Evolutionary conservation across 2,113 vertebrate genomes (phyloP).

Genomic region (Parus major): DNA sequence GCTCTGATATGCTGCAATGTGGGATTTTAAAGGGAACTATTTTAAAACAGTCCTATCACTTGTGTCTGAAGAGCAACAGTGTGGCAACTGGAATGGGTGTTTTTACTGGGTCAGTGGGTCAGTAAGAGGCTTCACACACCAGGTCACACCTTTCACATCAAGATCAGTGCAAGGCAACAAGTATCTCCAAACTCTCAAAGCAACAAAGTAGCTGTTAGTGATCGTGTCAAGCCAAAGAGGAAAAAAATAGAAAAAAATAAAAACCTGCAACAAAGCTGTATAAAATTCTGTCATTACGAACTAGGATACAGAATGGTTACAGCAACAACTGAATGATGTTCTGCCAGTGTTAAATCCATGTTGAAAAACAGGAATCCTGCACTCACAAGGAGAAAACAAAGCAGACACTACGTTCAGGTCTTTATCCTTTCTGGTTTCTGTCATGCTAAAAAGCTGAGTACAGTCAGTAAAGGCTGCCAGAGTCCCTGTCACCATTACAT

Average conservation of each 20-base stretch:
- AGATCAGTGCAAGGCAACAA: not conserved
- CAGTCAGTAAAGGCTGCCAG: not conserved
- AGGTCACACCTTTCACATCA: not conserved
- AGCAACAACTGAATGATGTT: not conserved
- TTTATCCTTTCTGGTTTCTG: not conserved
- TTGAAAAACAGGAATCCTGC: not conserved
- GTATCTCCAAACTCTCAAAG: not conserved
- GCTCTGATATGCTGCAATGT: not conserved
- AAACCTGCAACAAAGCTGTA: not conserved
- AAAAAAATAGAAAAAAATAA: not conserved
- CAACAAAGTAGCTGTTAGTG: not conserved
- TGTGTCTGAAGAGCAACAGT: not conserved
- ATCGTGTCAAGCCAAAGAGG: not conserved
- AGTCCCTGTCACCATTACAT: not conserved
- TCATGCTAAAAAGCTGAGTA: not conserved
- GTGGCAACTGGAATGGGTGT: not conserved
- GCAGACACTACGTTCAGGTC: accelerated
- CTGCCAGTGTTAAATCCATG: not conserved
- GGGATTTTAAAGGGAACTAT: not conserved
- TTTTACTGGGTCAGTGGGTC: not conserved
- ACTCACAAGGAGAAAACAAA: not conserved
- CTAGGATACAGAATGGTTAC: not conserved
- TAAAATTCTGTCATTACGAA: not conserved
- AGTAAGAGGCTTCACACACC: not conserved
- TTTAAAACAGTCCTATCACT: not conserved